Evolutionary conservation across 2,888 invertebrate species (phyloP).

Genomic region (Drosophila kambysellisi): DNA sequence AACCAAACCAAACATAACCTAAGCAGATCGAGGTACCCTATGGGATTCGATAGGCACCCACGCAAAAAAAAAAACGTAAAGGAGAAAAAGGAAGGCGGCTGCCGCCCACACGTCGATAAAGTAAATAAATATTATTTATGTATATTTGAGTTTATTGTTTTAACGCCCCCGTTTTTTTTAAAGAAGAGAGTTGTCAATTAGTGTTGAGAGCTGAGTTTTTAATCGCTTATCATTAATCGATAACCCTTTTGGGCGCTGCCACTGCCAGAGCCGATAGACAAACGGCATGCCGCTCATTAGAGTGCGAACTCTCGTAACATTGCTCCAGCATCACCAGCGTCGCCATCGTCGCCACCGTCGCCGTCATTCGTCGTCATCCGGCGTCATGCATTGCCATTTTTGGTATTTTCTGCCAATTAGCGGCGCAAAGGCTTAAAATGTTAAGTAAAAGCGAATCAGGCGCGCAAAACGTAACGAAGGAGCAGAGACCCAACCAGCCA

Average conservation of each 20-base stretch:
- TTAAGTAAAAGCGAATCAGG: constrained; percentile 79
- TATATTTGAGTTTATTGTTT: constrained; percentile 51
- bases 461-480: constrained; percentile 72
- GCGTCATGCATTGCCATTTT: constrained; percentile 81
- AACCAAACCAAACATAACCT: neutral
- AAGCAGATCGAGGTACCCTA: constrained; percentile 1
- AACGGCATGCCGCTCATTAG: constrained; percentile 60
- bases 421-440: constrained; percentile 79
- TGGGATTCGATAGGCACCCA: constrained; percentile 31
- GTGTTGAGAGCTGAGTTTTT: constrained; percentile 21
- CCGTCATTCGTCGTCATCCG: constrained; percentile 17
- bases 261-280: constrained; percentile 10
- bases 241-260: constrained; percentile 53
- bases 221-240: constrained; percentile 51
- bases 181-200: constrained; percentile 46
- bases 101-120: constrained; percentile 48
- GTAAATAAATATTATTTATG: constrained; percentile 69
- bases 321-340: constrained; percentile 15
- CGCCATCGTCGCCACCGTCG: constrained; percentile 20
- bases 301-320: constrained; percentile 50
- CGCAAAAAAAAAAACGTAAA: constrained; percentile 17
- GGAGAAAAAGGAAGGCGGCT: constrained; percentile 4
- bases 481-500: constrained; percentile 49
- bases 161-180: constrained; percentile 30
- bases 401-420: constrained; percentile 84